These are phyloP conservation scores for Baryphthengus martii DNA, from an alignment of 2,113 vertebrate genomes.

Conservation along the genomic window DNA sequence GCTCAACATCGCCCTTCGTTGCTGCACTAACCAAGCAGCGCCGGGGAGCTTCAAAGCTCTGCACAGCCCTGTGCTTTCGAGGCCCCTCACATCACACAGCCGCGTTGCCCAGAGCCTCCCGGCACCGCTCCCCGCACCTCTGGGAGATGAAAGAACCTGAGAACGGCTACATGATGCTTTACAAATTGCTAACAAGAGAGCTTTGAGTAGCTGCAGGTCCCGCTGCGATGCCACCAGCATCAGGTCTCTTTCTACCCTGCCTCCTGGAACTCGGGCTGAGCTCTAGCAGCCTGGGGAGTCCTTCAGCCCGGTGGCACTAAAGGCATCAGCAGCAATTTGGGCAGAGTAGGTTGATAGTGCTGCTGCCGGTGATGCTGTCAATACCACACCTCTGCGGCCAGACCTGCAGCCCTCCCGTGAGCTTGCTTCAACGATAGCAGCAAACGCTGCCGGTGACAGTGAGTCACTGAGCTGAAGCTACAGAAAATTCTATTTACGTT, in stretches of 20 bases:
- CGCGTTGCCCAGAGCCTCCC: not conserved
- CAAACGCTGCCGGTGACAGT: not conserved
- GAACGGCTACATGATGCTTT: not conserved
- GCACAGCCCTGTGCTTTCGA: not conserved
- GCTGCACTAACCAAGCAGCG: not conserved
- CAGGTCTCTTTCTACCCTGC: not conserved
- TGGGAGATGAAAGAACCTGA: not conserved
- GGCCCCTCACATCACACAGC: not conserved
- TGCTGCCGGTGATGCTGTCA: not conserved
- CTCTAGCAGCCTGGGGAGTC: fast-evolving
- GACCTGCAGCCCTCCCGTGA: not conserved
- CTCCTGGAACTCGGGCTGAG: not conserved
- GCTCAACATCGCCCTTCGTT: not conserved
- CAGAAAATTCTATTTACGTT: constrained; percentile 5
- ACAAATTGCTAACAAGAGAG: not conserved
- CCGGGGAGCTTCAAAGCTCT: constrained; percentile 13
- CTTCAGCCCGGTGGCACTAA: not conserved
- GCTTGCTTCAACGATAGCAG: not conserved
- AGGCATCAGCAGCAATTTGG: not conserved
- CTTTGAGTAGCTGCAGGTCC: not conserved
- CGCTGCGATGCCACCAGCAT: not conserved
- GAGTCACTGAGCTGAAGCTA: not conserved
- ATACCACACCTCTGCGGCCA: not conserved
- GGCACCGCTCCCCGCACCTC: not conserved
- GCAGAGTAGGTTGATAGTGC: not conserved